Conservation (phyloP, 2,113 vertebrate genomes). For the Psephotus haematonotus region DNA sequence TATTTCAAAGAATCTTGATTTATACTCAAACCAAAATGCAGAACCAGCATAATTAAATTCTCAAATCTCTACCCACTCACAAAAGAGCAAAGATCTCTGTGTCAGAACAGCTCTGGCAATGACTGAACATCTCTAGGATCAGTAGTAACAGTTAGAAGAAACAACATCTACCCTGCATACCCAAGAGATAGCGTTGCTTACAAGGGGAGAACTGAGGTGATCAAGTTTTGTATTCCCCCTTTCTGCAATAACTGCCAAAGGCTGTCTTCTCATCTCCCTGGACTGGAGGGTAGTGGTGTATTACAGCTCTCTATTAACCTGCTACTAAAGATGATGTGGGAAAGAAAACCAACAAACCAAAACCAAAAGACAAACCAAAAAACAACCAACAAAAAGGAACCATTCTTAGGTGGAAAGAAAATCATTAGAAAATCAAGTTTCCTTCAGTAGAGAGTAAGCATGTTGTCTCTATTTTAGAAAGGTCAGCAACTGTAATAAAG, state of each 20-base stretch:
- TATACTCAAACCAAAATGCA: background rate
- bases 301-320: background rate
- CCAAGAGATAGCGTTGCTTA: accelerated
- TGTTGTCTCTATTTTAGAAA: background rate
- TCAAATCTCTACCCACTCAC: background rate
- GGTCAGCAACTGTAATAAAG: background rate
- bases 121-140: background rate
- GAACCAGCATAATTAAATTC: background rate
- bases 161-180: background rate
- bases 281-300: accelerated
- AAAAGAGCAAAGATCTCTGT: background rate
- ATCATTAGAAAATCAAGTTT: background rate
- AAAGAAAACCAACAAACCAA: background rate
- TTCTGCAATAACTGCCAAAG: background rate
- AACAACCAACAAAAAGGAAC: background rate
- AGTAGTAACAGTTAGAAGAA: background rate
- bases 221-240: background rate
- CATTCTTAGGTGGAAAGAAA: background rate
- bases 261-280: accelerated
- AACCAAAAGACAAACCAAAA: background rate
- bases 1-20: background rate
- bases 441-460: background rate
- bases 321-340: background rate
- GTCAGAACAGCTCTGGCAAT: background rate
- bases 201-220: background rate